These are phyloP conservation scores for Auanema freiburgensis DNA, from an alignment of 2,888 invertebrate genomes.

Conservation along the genomic window DNA sequence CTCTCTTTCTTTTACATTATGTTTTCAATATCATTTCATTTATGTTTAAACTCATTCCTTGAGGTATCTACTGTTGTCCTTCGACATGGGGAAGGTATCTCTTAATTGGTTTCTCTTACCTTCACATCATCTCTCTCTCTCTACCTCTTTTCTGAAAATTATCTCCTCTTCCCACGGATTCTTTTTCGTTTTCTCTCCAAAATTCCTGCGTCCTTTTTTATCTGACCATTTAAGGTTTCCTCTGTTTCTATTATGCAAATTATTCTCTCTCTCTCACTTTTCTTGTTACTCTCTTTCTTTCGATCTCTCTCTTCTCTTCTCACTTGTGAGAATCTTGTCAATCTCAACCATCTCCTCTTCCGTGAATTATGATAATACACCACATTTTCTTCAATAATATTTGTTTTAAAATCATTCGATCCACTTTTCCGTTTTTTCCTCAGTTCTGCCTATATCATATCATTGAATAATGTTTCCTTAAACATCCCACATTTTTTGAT, in stretches of 20 bases:
- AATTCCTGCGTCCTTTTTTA: background rate
- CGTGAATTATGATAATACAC: conserved; percentile 15
- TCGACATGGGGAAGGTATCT: background rate
- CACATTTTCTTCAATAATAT: background rate
- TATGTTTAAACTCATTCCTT: background rate
- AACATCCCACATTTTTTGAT: no score
- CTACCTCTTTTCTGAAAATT: conserved; percentile 1
- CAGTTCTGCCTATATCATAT: background rate
- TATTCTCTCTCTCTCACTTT: conserved; percentile 7
- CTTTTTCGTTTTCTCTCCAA: conserved; percentile 5
- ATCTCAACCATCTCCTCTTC: conserved; percentile 1
- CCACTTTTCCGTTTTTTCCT: conserved; percentile 6
- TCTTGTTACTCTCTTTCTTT: conserved; percentile 1
- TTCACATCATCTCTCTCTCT: background rate
- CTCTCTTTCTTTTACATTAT: background rate
- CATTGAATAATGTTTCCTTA: background rate
- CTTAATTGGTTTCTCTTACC: background rate
- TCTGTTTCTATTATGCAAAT: background rate
- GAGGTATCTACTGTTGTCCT: background rate
- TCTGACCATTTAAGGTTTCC: background rate
- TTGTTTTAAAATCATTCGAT: conserved; percentile 15
- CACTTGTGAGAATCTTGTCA: conserved; percentile 14
- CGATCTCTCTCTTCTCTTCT: conserved; percentile 15
- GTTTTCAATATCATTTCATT: background rate
- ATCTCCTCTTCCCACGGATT: conserved; percentile 2